These are phyloP conservation scores for Scrobipalpa costella DNA, from an alignment of 2,888 invertebrate species.

Conservation along the genomic window DNA sequence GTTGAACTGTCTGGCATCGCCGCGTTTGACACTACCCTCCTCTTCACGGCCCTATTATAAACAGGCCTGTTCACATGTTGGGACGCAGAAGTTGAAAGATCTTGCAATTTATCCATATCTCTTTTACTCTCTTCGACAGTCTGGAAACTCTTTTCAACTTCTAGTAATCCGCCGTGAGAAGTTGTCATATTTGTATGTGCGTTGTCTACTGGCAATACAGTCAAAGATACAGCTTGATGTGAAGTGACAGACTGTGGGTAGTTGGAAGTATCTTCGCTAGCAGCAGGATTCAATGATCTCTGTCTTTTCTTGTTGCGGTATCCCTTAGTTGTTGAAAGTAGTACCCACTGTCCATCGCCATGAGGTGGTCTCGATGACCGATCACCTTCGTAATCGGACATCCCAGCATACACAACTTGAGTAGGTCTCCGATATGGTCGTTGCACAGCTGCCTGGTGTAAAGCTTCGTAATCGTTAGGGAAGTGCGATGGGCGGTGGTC, in stretches of 20 bases:
- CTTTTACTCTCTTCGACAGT: constrained; percentile 83
- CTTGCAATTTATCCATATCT: constrained; percentile 65
- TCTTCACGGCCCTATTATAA: constrained; percentile 57
- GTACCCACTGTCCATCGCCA: constrained; percentile 89
- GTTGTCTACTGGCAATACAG: constrained; percentile 87
- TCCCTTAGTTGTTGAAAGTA: constrained; percentile 89
- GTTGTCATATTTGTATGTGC: constrained; percentile 83
- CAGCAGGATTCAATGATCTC: constrained; percentile 57
- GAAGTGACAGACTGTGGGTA: constrained; percentile 54
- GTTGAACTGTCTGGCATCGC: constrained; percentile 79
- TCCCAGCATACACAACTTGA: constrained; percentile 75
- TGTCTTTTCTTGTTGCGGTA: constrained; percentile 82
- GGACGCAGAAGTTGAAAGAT: constrained; percentile 55
- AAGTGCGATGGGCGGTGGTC: constrained; percentile 75
- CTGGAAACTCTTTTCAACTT: constrained; percentile 87
- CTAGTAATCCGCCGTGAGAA: constrained; percentile 87
- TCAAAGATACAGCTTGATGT: constrained; percentile 82
- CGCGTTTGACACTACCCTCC: constrained; percentile 59
- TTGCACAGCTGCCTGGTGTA: constrained; percentile 60
- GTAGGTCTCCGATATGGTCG: constrained; percentile 69
- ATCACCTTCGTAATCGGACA: constrained; percentile 64
- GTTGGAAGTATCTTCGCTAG: constrained; percentile 50
- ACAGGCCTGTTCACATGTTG: constrained; percentile 51
- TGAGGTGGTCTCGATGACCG: constrained; percentile 82
- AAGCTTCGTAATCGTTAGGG: constrained; percentile 72